These are phyloP conservation scores for Amaurobius ferox DNA, from an alignment of 2,888 invertebrate genomes.

Conservation along the genomic window DNA sequence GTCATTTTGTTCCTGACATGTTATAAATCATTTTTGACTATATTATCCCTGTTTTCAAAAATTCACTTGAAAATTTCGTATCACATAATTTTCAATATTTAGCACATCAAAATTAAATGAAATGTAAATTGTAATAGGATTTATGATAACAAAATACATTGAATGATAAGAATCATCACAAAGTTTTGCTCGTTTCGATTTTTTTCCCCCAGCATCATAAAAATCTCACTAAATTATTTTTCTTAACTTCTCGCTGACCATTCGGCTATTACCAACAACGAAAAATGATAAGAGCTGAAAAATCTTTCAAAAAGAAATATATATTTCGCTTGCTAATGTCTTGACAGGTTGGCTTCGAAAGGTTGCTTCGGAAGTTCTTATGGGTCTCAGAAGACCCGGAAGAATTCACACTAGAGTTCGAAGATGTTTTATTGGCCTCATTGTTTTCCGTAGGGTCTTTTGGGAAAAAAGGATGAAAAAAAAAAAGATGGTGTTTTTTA, in stretches of 20 bases:
- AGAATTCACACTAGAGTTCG: not conserved
- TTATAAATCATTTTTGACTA: no score
- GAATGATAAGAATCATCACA: no score
- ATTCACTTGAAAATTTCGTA: no score
- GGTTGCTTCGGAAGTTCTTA: not conserved
- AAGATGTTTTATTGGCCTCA: conserved; percentile 9
- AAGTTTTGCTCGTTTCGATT: no score
- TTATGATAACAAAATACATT: no score
- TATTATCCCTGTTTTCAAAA: no score
- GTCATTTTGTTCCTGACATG: no score
- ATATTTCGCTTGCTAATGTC: not conserved
- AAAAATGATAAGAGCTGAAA: not conserved
- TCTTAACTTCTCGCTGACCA: not conserved
- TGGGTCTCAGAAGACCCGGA: not conserved
- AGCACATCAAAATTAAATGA: no score
- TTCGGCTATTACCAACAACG: not conserved
- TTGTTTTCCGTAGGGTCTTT: not conserved
- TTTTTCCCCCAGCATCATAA: not conserved
- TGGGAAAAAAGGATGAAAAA: not conserved
- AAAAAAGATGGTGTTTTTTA: not conserved
- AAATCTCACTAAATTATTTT: not conserved
- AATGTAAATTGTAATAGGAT: no score
- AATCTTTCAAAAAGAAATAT: not conserved
- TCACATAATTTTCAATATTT: no score
- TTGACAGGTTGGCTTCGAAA: not conserved